Percentiles rank a stretch among this genome's conserved stretches.
Conservation (phyloP, 2,113 vertebrate genomes). For the Ophiodon elongatus region DNA sequence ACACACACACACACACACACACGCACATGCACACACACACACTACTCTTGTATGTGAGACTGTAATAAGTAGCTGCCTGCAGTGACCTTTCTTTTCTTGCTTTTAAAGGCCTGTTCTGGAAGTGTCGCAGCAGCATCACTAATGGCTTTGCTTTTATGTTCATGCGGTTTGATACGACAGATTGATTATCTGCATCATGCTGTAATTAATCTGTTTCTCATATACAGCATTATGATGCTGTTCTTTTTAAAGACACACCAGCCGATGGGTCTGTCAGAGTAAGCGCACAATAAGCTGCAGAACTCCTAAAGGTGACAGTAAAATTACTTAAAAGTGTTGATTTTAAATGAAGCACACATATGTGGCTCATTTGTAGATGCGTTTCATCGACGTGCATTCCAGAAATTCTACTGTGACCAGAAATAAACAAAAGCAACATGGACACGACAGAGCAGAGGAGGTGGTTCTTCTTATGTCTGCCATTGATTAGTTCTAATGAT, state of each 20-base stretch:
- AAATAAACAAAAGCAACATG: conserved; percentile 10
- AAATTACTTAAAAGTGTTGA: background rate
- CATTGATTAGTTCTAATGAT: conserved; percentile 11
- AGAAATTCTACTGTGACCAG: conserved; percentile 5
- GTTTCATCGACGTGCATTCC: conserved; percentile 19
- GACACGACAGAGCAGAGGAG: background rate
- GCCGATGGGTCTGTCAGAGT: background rate
- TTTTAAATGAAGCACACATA: background rate
- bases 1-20: conserved; percentile 25
- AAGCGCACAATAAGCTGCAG: background rate
- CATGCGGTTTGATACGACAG: background rate
- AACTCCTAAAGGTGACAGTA: background rate
- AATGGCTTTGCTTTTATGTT: background rate
- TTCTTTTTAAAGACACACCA: background rate
- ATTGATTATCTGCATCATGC: conserved; percentile 9
- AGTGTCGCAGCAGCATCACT: conserved; percentile 7
- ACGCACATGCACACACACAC: conserved; percentile 23
- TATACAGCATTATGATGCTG: background rate
- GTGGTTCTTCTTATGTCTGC: background rate
- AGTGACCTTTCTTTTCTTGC: conserved; percentile 61
- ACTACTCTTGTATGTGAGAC: conserved; percentile 43
- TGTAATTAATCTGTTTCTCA: background rate
- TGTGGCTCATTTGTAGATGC: conserved; percentile 3
- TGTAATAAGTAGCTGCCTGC: conserved; percentile 61
- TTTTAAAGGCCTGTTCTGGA: conserved; percentile 30